These are phyloP conservation scores for Penaeus japonicus DNA, from an alignment of 1,140 invertebrate genomes.

Conservation along the genomic window DNA sequence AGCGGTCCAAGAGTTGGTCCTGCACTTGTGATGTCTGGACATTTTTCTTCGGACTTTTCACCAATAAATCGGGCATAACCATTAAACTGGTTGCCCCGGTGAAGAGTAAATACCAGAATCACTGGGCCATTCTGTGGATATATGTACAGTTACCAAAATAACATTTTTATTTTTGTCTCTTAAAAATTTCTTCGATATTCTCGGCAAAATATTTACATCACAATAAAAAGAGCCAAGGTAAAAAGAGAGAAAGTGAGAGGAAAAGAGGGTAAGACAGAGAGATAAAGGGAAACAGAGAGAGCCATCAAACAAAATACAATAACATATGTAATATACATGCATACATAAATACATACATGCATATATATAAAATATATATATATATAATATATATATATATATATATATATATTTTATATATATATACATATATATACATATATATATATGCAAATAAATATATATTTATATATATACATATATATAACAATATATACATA, in stretches of 20 bases:
- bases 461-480: too few relatives aligned
- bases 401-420: neutral
- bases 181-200: too few relatives aligned
- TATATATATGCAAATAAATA: too few relatives aligned
- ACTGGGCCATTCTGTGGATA: constrained; percentile 65
- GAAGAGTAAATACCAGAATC: constrained; percentile 68
- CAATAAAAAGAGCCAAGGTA: neutral
- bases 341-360: neutral
- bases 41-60: constrained; percentile 62
- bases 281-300: neutral
- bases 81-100: constrained; percentile 69
- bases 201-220: neutral
- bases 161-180: too few relatives aligned
- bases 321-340: too few relatives aligned
- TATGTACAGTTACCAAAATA: too few relatives aligned
- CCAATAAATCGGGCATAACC: constrained; percentile 67
- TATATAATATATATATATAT: neutral
- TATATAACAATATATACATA: too few relatives aligned
- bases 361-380: too few relatives aligned
- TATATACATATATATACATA: neutral
- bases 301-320: too few relatives aligned
- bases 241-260: neutral
- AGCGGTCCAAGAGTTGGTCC: constrained; percentile 62
- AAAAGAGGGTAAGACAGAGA: neutral
- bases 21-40: constrained; percentile 63